Evolutionary conservation across 2,888 invertebrate genomes (phyloP).

Genomic region (Holacanthella duospinosa): DNA sequence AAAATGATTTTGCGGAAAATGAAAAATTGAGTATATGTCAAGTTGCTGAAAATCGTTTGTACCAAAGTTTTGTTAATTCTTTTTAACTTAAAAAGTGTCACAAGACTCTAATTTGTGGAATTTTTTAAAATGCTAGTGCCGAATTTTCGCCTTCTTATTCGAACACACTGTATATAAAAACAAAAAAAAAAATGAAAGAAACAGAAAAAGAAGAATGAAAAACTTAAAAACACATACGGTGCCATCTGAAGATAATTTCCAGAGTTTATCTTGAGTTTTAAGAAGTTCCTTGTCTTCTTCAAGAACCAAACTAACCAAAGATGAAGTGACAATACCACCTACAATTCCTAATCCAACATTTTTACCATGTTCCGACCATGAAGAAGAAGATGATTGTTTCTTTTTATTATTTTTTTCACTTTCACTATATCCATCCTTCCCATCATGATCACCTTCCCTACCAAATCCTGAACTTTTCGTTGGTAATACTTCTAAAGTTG

Average conservation of each 20-base stretch:
- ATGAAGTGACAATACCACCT: neutral
- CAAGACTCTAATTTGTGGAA: too few relatives aligned
- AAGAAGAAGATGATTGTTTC: too few relatives aligned
- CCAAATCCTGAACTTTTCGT: neutral
- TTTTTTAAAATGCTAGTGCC: too few relatives aligned
- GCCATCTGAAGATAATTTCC: constrained; percentile 14
- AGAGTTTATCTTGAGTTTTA: constrained; percentile 11
- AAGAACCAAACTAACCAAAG: neutral
- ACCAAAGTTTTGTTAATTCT: neutral
- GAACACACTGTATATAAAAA: too few relatives aligned
- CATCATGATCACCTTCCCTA: neutral
- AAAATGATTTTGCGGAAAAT: too few relatives aligned
- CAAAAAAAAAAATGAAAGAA: too few relatives aligned
- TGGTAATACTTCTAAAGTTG: neutral
- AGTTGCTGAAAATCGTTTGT: too few relatives aligned
- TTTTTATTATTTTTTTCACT: too few relatives aligned
- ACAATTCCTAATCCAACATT: neutral
- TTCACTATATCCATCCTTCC: too few relatives aligned
- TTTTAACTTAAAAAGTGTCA: too few relatives aligned
- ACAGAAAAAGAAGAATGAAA: constrained; percentile 1
- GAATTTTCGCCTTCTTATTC: too few relatives aligned
- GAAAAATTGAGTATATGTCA: too few relatives aligned
- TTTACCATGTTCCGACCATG: neutral
- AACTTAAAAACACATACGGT: constrained; percentile 7
- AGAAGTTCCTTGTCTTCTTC: neutral